Conservation (phyloP, 30 jellyfish, hydroid and myxozoan species). For the Morbakka virulenta region DNA sequence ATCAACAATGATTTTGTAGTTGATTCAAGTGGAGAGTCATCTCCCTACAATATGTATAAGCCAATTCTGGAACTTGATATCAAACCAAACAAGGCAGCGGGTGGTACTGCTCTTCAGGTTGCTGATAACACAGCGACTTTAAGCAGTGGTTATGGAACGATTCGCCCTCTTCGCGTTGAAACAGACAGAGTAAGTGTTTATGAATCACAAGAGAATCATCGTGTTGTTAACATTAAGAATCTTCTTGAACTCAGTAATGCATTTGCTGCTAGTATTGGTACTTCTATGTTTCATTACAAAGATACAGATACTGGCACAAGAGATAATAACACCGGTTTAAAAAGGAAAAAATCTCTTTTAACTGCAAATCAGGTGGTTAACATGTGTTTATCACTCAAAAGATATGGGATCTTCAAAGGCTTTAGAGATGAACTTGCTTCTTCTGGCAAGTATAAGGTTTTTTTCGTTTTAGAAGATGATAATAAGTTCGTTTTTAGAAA, state of each 20-base stretch:
- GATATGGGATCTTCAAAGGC: conserved; percentile 6
- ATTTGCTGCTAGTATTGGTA: too few species aligned
- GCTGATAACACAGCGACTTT: conserved; percentile 21
- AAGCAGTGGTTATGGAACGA: conserved; percentile 19
- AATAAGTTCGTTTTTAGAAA: conserved; percentile 15
- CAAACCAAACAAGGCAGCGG: neutral
- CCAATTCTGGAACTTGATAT: too few species aligned
- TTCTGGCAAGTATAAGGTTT: neutral
- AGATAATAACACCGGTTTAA: conserved; percentile 16
- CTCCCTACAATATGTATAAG: too few species aligned
- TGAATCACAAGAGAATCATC: conserved; percentile 11
- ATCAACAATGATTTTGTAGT: neutral
- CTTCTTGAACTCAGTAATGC: conserved; percentile 6
- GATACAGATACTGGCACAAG: neutral
- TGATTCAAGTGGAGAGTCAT: too few species aligned
- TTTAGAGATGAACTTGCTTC: conserved; percentile 18
- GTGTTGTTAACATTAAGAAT: conserved; percentile 10
- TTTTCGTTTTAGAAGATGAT: conserved; percentile 2
- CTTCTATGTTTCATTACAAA: too few species aligned
- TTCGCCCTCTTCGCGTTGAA: conserved; percentile 9
- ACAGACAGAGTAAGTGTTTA: conserved; percentile 2
- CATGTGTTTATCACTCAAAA: conserved; percentile 5
- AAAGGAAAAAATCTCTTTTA: conserved; percentile 25
- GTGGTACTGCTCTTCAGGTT: neutral
- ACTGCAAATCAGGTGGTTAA: neutral